These are phyloP conservation scores for Leontocebus nigricollis DNA, from an alignment of 2,797 vertebrate species.

Conservation along the genomic window DNA sequence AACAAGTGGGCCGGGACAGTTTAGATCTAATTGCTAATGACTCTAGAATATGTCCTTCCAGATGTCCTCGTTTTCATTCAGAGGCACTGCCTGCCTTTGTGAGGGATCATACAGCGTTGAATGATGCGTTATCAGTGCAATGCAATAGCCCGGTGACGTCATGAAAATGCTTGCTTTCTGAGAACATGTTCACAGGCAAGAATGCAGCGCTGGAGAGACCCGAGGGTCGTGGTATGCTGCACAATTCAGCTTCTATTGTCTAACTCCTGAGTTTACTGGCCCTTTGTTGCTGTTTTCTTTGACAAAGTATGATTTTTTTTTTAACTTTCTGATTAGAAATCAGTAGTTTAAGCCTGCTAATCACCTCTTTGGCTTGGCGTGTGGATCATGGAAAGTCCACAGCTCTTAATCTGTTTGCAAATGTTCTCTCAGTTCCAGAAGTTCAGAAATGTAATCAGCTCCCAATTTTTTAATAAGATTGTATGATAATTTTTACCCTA, in stretches of 20 bases:
- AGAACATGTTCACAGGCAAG: not conserved
- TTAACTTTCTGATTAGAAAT: slow-evolving; percentile 47
- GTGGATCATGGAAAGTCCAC: not conserved
- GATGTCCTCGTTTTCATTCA: not conserved
- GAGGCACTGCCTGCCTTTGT: not conserved
- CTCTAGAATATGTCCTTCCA: not conserved
- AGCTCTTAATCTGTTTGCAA: not conserved
- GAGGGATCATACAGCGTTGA: not conserved
- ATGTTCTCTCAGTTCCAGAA: not conserved
- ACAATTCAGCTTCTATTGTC: not conserved
- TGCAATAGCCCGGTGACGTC: not conserved
- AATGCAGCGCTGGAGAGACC: not conserved
- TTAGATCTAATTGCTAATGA: not conserved
- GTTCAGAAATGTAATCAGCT: not conserved
- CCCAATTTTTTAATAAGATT: not conserved
- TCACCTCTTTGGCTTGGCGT: not conserved
- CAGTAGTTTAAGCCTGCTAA: not conserved
- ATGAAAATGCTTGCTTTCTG: not conserved
- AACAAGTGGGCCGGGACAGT: not conserved
- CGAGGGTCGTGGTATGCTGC: not conserved
- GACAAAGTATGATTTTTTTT: slow-evolving; percentile 8
- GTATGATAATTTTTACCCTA: not conserved
- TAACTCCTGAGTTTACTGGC: not conserved
- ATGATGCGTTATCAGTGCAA: not conserved
- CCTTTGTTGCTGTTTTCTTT: slow-evolving; percentile 24